Percentiles rank a stretch among this genome's conserved stretches.
These are phyloP conservation scores for Notarius lentiginosus DNA, from an alignment of 2,113 vertebrate species.

Conservation along the genomic window DNA sequence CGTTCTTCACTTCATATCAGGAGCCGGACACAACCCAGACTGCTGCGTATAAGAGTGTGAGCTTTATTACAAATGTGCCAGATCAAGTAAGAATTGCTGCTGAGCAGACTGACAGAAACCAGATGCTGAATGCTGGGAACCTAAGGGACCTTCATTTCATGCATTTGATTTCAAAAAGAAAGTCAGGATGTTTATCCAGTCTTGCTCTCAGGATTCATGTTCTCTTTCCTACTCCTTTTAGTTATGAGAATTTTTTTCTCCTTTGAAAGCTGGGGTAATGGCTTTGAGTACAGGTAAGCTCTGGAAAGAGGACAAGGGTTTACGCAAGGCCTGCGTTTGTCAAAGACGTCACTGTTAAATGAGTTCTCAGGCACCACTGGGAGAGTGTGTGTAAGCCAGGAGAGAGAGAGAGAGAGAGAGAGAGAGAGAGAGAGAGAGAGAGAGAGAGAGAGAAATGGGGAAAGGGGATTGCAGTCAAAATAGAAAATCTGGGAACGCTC, in stretches of 20 bases:
- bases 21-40: constrained; percentile 53
- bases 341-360: constrained; percentile 49
- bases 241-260: constrained; percentile 19
- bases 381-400: constrained; percentile 6
- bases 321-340: constrained; percentile 39
- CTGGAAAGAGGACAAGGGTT: constrained; percentile 14
- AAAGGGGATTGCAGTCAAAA: background rate
- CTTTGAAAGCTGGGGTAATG: constrained; percentile 32
- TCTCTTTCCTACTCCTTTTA: constrained; percentile 4
- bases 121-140: constrained; percentile 38
- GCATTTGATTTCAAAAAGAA: constrained; percentile 40
- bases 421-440: background rate
- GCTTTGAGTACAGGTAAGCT: background rate
- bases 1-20: constrained; percentile 53
- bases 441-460: background rate
- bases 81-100: constrained; percentile 51
- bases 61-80: constrained; percentile 41
- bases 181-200: constrained; percentile 32
- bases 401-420: background rate
- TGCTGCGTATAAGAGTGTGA: constrained; percentile 25
- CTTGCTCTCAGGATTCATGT: constrained; percentile 19
- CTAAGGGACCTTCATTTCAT: constrained; percentile 50
- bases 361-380: constrained; percentile 39
- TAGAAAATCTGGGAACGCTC: constrained; percentile 18
- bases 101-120: constrained; percentile 17